Base-by-base conservation (phyloP, 2,113 vertebrate species). In the Connochaetes taurinus region DNA sequence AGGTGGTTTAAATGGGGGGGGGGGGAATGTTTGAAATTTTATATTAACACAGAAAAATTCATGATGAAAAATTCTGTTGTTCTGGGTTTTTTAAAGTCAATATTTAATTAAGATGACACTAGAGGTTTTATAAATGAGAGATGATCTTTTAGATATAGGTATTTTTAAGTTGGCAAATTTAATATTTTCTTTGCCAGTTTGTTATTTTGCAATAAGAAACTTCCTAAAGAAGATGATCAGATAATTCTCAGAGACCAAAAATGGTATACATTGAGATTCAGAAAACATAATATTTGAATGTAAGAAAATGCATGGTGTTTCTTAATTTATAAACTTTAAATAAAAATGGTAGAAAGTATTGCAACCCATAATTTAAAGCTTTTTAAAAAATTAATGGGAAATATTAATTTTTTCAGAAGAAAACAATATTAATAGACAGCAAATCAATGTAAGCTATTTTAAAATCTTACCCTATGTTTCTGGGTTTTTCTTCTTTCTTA, bases 241-340 rank as follows among this genome's bases (percentile, higher is more conserved):
- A 50, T 76, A 74, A 84, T 89, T 47, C 2, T 36, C 36, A 97
- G 60, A 5, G 4, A 67, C 55, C 33, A 67, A 86, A 83, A 58
- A 15, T 74, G 25, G 6, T 33, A 13, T 82, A 91, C 64, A 57
- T 23, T 83, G 47, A 89, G 19, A 67, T 60, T 91, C 27, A 60
- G 62, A 95, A 78, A 64, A 64, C 5, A 29, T 27, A 74, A 85
- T 40, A 50, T 52, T 93, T 87, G 83, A 90, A 83, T 80, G 31
- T 47, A 95, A 91, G 31, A 93, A 92, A 84, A 87, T 62, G 23
- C 52, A 64, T 80, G 60, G 36, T 64, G 5, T 52, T 94, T 90
- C 7, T 45, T 95, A 92, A 62, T 57, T 58, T 84, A 81, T 88
- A 81, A 3, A 53, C 52, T 96, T 93, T 93, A 95, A 96, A n/a